These are phyloP conservation scores for Mustela erminea DNA, from an alignment of 2,797 vertebrate genomes.

Conservation along the genomic window DNA sequence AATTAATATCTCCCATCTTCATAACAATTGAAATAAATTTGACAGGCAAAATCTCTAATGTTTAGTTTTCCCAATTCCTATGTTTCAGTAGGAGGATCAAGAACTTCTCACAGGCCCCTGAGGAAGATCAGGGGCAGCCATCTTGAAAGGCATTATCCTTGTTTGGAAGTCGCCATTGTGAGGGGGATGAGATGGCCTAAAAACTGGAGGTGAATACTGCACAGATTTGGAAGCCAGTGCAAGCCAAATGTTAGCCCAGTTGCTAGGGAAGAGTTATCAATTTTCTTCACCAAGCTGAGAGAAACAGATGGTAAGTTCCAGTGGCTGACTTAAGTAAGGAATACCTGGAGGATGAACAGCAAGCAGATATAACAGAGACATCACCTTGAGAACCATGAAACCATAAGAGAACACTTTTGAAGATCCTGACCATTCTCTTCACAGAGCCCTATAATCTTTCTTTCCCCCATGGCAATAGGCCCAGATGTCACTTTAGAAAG, in stretches of 20 bases:
- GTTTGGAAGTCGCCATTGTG: background rate
- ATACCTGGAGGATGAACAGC: background rate
- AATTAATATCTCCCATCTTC: background rate
- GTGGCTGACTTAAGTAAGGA: background rate
- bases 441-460: background rate
- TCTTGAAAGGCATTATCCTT: background rate
- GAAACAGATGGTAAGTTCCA: background rate
- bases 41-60: background rate
- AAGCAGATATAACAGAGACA: background rate
- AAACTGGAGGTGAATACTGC: background rate
- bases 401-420: background rate
- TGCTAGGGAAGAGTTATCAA: background rate
- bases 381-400: background rate
- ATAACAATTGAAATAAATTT: background rate
- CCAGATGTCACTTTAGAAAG: slow-evolving; percentile 9
- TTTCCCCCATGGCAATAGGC: too few species aligned
- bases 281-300: background rate
- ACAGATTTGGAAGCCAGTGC: background rate
- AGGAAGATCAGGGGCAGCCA: background rate
- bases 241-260: background rate
- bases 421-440: background rate
- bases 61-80: background rate
- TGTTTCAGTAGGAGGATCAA: background rate
- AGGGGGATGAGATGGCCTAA: background rate
- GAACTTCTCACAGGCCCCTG: background rate